Percentiles rank a stretch among this genome's conserved stretches.
These are phyloP conservation scores for Rhingia rostrata DNA, from an alignment of 2,888 invertebrate species.

Conservation along the genomic window DNA sequence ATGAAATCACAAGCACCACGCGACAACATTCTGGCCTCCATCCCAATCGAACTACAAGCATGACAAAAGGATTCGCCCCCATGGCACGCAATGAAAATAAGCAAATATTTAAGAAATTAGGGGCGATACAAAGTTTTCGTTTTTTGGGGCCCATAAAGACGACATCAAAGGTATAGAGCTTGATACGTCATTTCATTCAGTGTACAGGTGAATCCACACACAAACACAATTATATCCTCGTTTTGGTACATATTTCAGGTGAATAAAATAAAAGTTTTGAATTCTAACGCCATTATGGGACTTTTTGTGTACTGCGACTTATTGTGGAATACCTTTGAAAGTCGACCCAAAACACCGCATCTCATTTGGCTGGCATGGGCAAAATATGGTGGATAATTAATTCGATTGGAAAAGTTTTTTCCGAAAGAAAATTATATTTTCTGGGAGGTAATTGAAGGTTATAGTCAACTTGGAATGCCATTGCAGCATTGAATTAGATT, in stretches of 20 bases:
- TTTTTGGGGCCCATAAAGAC: constrained; percentile 19
- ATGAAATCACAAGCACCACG: too few species aligned
- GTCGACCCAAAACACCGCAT: not conserved
- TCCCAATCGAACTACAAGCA: constrained; percentile 5
- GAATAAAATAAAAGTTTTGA: constrained; percentile 32
- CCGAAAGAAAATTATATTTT: constrained; percentile 56
- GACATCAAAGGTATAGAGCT: constrained; percentile 11
- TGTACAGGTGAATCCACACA: not conserved
- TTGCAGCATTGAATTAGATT: constrained; percentile 25
- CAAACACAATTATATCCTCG: too few species aligned
- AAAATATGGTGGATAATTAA: constrained; percentile 47
- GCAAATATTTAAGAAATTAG: constrained; percentile 61
- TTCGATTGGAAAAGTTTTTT: constrained; percentile 67
- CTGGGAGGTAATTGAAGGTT: constrained; percentile 48
- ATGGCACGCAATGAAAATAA: constrained; percentile 20
- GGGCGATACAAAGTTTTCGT: constrained; percentile 34
- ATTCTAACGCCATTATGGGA: constrained; percentile 31
- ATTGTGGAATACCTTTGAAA: constrained; percentile 25
- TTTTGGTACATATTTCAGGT: constrained; percentile 21
- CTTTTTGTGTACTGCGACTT: constrained; percentile 7
- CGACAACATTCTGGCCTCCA: too few species aligned
- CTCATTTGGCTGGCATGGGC: not conserved
- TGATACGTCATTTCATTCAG: not conserved
- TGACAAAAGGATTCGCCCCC: constrained; percentile 44
- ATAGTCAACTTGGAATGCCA: constrained; percentile 53